Evolutionary conservation across 2,797 vertebrate genomes (phyloP), one percentile per base, ranked within the genome.

Genomic region (Scomberomorus guttatus): DNA sequence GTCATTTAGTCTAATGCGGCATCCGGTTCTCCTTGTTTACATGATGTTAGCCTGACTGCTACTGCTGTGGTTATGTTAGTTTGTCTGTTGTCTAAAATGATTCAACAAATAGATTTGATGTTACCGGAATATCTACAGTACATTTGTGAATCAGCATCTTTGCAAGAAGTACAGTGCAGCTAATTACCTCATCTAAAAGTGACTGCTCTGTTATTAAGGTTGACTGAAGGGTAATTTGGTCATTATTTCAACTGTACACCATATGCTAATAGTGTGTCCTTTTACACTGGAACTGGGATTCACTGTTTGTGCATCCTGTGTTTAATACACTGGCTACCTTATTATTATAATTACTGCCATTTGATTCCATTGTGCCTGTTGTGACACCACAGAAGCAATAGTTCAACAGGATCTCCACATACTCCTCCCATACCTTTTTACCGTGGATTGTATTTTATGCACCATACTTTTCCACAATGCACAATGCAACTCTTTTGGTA

Each of bases 1-100:
- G 90, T 93, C 89, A 90, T 94, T 93, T 91, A 80, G 79, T 37
- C 89, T 93, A 92, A 94, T 93, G 87, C 48, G 68, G 88, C 89
- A 92, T 93, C 86, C 86, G 72, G 87, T 93, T 88, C 77, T 79
- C 51, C 89, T 84, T 88, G 90, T 91, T 90, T 90, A 92, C 90
- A 92, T 83, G 85, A 86, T 93, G 91, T 93, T 81, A 79, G 77
- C 75, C 87, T 80, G 72, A 85, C 82, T 86, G 55, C 77, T 81
- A 83, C 80, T 75, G 70, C 80, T 76, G 72, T 17, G 66, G 61
- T 61, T 67, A 74, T 66, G 84, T 74, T 80, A 75, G 73, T 88
- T 88, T 85, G 50, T 52, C 60, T 87, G 82, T 84, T 89, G 92
- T 60, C 75, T 81, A 68, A 88, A 90, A 85, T 79, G 83, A 87